These are phyloP conservation scores for Laterallus jamaicensis DNA, from an alignment of 2,113 vertebrate genomes.

Conservation along the genomic window DNA sequence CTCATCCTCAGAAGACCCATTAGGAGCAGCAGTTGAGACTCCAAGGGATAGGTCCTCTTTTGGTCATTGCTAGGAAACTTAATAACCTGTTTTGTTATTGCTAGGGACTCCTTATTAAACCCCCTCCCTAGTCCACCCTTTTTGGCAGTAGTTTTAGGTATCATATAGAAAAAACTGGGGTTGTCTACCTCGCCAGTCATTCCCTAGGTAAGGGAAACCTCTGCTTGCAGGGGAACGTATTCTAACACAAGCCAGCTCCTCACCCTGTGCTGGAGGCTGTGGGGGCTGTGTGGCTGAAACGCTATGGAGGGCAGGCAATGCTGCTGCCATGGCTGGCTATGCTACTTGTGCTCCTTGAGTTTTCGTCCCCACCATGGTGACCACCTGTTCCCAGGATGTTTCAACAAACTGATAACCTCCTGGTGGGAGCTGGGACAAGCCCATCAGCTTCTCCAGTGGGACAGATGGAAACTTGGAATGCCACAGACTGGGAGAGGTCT, in stretches of 20 bases:
- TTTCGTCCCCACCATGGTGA: not conserved
- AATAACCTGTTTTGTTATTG: not conserved
- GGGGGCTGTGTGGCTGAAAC: accelerated
- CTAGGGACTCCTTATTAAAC: not conserved
- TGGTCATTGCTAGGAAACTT: not conserved
- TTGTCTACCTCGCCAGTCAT: not conserved
- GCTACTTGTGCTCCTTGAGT: accelerated
- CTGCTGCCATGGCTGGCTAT: accelerated
- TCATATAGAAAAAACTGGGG: not conserved
- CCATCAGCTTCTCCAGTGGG: not conserved
- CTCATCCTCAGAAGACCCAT: not conserved
- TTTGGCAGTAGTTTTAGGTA: not conserved
- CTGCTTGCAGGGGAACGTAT: not conserved
- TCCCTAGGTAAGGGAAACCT: not conserved
- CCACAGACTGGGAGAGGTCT: not conserved
- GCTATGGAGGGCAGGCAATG: accelerated
- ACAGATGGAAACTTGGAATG: not conserved
- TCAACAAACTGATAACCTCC: not conserved
- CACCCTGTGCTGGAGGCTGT: accelerated
- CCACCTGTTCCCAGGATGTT: accelerated
- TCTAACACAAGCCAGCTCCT: not conserved
- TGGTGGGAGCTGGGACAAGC: not conserved
- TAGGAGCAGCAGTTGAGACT: not conserved
- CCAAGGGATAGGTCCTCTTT: not conserved
- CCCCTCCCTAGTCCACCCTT: not conserved